Evolutionary conservation across 2,888 invertebrate species (phyloP), one percentile per base, ranked within the genome.

Genomic region (Micropterix aruncella): DNA sequence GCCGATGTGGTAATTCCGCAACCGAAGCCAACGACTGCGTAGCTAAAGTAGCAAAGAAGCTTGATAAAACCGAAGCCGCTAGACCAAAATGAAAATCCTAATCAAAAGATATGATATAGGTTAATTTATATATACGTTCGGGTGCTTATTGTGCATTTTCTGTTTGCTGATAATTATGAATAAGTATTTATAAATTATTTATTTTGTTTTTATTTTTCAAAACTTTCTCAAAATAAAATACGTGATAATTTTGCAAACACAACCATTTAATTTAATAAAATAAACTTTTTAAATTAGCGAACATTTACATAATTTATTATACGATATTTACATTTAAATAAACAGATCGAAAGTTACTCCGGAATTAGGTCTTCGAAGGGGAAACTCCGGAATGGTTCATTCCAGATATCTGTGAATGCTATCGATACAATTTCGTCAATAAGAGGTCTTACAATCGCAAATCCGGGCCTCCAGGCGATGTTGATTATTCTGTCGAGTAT

Each of bases 401-500:
- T 84, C 62, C 86, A 85, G 51, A 89, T 87, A 48, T 86, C 82
- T 0, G 88, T 86, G 60, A 89, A 89, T 3, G 84, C 88, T 1
- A 79, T 80, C 58, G 85, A 83, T 48, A 89, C 87, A 47, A 89
- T 67, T 58, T 89, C 88, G 61, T 88, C 86, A 55, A 89, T 85
- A 42, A 88, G 63, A 1, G 87, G 84, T 48, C 79, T 71, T 43
- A 86, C 73, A 37, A 88, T 66, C 1, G 80, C 77, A 55, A 89
- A 82, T 19, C 87, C 87, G 1, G 86, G 79, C 54, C 83, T 80
- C 89, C 89, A 89, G 18, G 82, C 75, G 14, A 75, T 76, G 60
- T 89, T 89, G 57, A 89, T 89, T 37, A 89, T 66, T 40, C 80
- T 73, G 58, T 87, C 87, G 40, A 87, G 63, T 50, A 86, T 63